Evolutionary conservation across 2,888 invertebrate species (phyloP).

Genomic region (Daptonema setosum): DNA sequence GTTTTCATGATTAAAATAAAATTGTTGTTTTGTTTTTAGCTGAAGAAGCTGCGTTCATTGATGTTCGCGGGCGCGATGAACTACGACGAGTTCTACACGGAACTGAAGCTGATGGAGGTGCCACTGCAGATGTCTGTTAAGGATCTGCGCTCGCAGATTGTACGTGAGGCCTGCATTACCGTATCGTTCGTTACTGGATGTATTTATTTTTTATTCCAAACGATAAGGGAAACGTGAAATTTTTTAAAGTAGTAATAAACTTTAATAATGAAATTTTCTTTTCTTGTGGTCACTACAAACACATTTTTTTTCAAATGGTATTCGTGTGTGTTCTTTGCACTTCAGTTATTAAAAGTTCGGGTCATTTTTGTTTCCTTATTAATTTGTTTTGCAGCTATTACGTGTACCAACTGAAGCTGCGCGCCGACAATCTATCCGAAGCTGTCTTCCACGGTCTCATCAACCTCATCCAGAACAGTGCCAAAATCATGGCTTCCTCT

Average conservation of each 20-base stretch:
- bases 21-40: constrained; percentile 41
- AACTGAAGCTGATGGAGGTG: constrained; percentile 54
- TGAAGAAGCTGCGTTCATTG: constrained; percentile 62
- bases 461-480: constrained; percentile 75
- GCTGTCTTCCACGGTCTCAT: constrained; percentile 59
- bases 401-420: constrained; percentile 57
- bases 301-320: too few species aligned
- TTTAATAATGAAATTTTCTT: too few species aligned
- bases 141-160: constrained; percentile 75
- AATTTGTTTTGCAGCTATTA: too few species aligned
- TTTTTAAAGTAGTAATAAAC: too few species aligned
- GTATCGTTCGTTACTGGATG: constrained; percentile 54
- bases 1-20: too few species aligned
- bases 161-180: constrained; percentile 81
- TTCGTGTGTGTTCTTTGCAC: too few species aligned
- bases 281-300: too few species aligned
- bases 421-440: constrained; percentile 64
- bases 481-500: constrained; percentile 48
- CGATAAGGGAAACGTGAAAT: too few species aligned
- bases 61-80: constrained; percentile 57
- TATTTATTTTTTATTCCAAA: too few species aligned
- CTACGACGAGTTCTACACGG: constrained; percentile 47
- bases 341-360: too few species aligned
- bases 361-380: too few species aligned
- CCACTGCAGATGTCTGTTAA: constrained; percentile 59